phyloP scores from a whole-genome alignment of 2,888 invertebrate species.

The Lochmaea capreae region DNA sequence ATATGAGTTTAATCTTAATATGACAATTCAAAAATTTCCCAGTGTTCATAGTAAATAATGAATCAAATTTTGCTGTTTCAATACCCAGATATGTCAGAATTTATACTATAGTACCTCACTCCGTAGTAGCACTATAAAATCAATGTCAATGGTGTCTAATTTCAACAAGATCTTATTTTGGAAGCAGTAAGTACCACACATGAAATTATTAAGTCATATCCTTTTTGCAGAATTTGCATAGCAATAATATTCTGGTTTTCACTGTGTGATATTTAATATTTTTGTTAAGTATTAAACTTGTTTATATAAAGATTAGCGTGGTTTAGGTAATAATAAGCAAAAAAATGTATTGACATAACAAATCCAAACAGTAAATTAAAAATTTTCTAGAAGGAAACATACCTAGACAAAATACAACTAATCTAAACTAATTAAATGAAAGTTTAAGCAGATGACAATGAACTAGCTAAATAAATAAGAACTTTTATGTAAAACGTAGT shows the following conservation, averaged over 20 bases:
- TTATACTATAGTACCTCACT: neutral
- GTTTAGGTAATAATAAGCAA: constrained; percentile 1
- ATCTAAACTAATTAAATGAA: neutral
- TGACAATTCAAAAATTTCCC: no score
- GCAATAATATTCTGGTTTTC: constrained; percentile 65
- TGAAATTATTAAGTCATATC: constrained; percentile 44
- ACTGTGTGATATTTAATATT: constrained; percentile 55
- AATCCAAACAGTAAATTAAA: neutral
- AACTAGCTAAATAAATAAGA: no score
- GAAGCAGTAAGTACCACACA: constrained; percentile 20
- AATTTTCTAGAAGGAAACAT: neutral
- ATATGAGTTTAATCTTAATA: no score
- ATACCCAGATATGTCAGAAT: no score
- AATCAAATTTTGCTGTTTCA: no score
- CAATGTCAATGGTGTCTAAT: neutral
- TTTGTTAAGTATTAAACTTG: constrained; percentile 37
- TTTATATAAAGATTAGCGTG: constrained; percentile 50
- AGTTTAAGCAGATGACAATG: no score
- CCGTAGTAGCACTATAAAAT: neutral
- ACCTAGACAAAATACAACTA: neutral
- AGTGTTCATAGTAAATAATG: no score
- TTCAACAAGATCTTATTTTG: neutral
- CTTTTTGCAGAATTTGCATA: constrained; percentile 63
- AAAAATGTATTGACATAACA: neutral
- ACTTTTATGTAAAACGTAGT: no score